Evolutionary conservation across 2,797 vertebrate genomes (phyloP), one percentile per base, ranked within the genome.

Genomic region (Diceros bicornis): DNA sequence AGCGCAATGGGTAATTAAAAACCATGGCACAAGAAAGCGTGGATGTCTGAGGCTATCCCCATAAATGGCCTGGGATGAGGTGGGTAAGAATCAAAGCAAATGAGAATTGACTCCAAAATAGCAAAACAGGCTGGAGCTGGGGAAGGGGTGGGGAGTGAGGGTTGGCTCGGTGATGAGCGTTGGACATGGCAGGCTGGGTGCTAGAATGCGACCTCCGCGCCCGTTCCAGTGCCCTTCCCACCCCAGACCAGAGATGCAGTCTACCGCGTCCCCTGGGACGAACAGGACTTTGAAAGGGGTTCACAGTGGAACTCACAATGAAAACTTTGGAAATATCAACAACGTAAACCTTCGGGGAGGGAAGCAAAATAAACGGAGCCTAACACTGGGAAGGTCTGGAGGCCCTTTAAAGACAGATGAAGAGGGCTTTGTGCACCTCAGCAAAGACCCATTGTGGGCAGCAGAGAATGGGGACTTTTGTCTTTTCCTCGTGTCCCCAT

Each of bases 371-470:
- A 71, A 29, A 41, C 66, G 0, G 2, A 20, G 61, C 50, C 37
- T 13, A 12, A 83, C 9, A 10, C 57, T 18, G 8, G 77, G 55
- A 41, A 69, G 27, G 77, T 68, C 77, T 77, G n/a, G 27, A 71
- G 89, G 37, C 62, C 71, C 83, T 29, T 34, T 23, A 32, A 44
- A 34, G 62, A 41, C 0, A 4, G 34, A 61, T 85, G 82, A 96
- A 94, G 92, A 32, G 32, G 71, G 25, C 59, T 84, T 68, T 94
- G 86, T 91, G 21, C 1, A 1, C 32, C 87, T 79, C 71, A 8
- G 92, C 94, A 96, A 83, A 97, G 89, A 4, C 82, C 71, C 75
- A 32, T 55, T 84, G 86, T 96, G 87, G 92, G 34, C 44, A 1
- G 44, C 68, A 47, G 68, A 89, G 82, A 96, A 92, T 62, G 88